Percentiles rank a stretch among this genome's conserved stretches.
These are phyloP conservation scores for Callitettix versicolor DNA, from an alignment of 1,140 invertebrate species.

Conservation along the genomic window DNA sequence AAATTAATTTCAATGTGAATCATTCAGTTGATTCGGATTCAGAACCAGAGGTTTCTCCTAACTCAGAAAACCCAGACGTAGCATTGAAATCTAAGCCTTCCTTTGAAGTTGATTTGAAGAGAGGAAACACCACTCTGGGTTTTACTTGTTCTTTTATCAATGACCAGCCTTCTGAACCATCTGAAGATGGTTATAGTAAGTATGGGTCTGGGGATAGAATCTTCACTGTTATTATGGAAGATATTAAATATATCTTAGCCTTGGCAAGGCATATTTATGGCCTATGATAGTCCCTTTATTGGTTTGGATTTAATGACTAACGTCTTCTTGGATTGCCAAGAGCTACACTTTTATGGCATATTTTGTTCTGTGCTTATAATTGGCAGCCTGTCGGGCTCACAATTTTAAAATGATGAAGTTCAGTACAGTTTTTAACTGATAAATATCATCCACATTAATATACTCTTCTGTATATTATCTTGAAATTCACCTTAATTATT, in stretches of 20 bases:
- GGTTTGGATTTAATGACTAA: no score
- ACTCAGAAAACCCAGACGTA: conserved; percentile 53
- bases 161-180: conserved; percentile 39
- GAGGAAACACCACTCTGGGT: conserved; percentile 61
- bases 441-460: no score
- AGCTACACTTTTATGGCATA: no score
- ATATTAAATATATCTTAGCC: not conserved
- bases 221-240: not conserved
- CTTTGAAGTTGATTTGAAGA: conserved; percentile 71
- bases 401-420: no score
- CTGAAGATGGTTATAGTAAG: conserved; percentile 59
- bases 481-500: no score
- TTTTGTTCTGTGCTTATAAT: no score
- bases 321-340: no score
- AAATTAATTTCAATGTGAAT: conserved; percentile 76
- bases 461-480: no score
- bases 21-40: conserved; percentile 74
- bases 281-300: no score
- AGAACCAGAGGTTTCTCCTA: conserved; percentile 49
- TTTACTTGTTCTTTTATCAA: conserved; percentile 69
- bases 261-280: conserved; percentile 1
- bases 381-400: no score
- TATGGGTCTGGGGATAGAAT: conserved; percentile 17
- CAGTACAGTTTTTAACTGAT: no score
- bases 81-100: conserved; percentile 80